phyloP scores from a whole-genome alignment of 2,888 invertebrate genomes.

The Pseudoips prasinana region DNA sequence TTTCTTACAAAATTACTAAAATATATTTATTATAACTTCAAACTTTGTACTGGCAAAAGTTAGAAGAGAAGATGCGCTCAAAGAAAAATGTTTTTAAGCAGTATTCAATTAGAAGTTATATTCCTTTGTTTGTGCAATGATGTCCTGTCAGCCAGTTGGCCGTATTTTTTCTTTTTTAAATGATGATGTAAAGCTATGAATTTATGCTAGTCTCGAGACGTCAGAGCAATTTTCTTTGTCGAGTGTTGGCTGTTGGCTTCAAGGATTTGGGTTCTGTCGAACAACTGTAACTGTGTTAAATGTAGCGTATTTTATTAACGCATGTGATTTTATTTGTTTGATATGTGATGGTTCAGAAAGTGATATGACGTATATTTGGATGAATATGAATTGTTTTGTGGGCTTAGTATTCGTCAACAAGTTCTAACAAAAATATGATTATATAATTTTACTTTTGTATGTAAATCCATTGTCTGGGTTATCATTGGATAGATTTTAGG shows the following conservation, averaged over 20 bases:
- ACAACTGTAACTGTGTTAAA: too few relatives aligned
- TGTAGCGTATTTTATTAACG: too few relatives aligned
- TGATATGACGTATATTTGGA: too few relatives aligned
- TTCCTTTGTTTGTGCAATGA: slow-evolving; percentile 10
- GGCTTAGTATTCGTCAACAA: too few relatives aligned
- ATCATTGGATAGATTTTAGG: too few relatives aligned
- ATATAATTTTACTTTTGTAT: too few relatives aligned
- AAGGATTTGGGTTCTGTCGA: slow-evolving; percentile 32
- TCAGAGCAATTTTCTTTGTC: slow-evolving; percentile 58
- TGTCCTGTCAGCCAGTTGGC: slow-evolving; percentile 16
- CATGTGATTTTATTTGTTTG: too few relatives aligned
- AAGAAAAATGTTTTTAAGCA: slow-evolving; percentile 7
- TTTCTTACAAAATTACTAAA: slow-evolving; percentile 26
- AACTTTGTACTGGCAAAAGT: slow-evolving; percentile 27
- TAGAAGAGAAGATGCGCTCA: slow-evolving; percentile 2
- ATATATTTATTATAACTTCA: slow-evolving; percentile 30
- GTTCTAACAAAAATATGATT: too few relatives aligned
- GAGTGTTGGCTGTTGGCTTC: slow-evolving; percentile 48
- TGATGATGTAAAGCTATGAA: slow-evolving; percentile 68
- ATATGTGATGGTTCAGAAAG: too few relatives aligned
- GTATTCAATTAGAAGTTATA: slow-evolving; percentile 4
- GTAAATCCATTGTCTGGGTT: too few relatives aligned
- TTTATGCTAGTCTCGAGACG: slow-evolving; percentile 56
- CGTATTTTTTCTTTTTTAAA: slow-evolving; percentile 56
- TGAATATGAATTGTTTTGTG: too few relatives aligned